These are phyloP conservation scores for Maniola hyperantus DNA, from an alignment of 2,888 invertebrate species.

Conservation along the genomic window DNA sequence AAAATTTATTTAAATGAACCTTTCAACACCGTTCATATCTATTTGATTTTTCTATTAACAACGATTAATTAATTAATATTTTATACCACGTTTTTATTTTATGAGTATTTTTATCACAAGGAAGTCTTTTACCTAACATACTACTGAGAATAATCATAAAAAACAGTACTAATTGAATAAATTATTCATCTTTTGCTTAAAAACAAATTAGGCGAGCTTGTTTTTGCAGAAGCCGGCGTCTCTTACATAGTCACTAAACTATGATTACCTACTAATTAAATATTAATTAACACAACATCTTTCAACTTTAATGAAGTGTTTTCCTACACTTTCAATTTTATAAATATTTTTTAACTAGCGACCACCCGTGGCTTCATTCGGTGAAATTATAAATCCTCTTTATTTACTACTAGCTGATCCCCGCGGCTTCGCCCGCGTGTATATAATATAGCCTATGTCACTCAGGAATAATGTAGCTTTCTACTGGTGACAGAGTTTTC, in stretches of 20 bases:
- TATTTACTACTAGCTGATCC: too few relatives aligned
- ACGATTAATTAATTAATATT: constrained; percentile 4
- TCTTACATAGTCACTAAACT: not conserved
- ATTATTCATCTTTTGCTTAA: constrained; percentile 1
- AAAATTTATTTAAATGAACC: constrained; percentile 7
- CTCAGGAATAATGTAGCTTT: too few relatives aligned
- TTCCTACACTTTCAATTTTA: too few relatives aligned
- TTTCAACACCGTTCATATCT: constrained; percentile 4
- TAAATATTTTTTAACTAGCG: too few relatives aligned
- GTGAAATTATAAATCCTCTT: too few relatives aligned
- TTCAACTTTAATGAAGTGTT: too few relatives aligned
- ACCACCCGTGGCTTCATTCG: too few relatives aligned
- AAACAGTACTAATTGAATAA: constrained; percentile 4
- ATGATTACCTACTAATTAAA: too few relatives aligned
- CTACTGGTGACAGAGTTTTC: too few relatives aligned
- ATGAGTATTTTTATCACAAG: constrained; percentile 19
- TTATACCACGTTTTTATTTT: constrained; percentile 18
- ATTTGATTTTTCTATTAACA: constrained; percentile 6
- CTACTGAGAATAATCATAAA: not conserved
- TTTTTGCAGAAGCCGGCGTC: not conserved
- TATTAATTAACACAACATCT: too few relatives aligned
- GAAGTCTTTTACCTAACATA: constrained; percentile 15
- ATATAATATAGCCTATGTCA: too few relatives aligned
- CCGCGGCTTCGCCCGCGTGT: too few relatives aligned
- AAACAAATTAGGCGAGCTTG: constrained; percentile 1